phyloP scores from a whole-genome alignment of 2,113 vertebrate species.

The Peromyscus leucopus region DNA sequence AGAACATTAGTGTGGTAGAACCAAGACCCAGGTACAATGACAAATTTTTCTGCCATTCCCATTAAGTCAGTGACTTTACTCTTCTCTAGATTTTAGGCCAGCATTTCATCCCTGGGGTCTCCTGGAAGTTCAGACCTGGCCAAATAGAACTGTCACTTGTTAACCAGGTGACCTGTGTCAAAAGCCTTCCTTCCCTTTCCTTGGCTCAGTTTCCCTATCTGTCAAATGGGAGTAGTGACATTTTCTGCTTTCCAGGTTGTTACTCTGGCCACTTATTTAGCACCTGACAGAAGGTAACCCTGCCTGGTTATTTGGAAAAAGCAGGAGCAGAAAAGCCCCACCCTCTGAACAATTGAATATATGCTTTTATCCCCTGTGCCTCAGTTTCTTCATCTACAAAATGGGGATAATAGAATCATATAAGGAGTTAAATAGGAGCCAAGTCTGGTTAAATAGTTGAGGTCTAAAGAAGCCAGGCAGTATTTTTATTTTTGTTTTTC shows the following conservation, averaged over 20 bases:
- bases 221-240: neutral
- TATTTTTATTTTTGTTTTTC: neutral
- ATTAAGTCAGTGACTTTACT: neutral
- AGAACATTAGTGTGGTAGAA: neutral
- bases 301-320: neutral
- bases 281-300: neutral
- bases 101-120: neutral
- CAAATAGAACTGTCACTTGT: too few species aligned
- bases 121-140: neutral
- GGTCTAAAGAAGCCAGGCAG: neutral
- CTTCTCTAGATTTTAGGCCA: neutral
- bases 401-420: neutral
- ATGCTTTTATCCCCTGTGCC: neutral
- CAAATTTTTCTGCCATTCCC: neutral
- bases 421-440: constrained; percentile 3
- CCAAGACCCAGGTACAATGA: neutral
- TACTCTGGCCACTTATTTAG: neutral
- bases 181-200: neutral
- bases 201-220: neutral
- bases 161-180: neutral
- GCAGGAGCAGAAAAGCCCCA: neutral
- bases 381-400: constrained; percentile 34
- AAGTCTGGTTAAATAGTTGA: neutral
- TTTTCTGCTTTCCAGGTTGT: neutral
- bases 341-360: neutral